These are phyloP conservation scores for Loripinus fragilis DNA, from an alignment of 2,888 invertebrate species.

Conservation along the genomic window DNA sequence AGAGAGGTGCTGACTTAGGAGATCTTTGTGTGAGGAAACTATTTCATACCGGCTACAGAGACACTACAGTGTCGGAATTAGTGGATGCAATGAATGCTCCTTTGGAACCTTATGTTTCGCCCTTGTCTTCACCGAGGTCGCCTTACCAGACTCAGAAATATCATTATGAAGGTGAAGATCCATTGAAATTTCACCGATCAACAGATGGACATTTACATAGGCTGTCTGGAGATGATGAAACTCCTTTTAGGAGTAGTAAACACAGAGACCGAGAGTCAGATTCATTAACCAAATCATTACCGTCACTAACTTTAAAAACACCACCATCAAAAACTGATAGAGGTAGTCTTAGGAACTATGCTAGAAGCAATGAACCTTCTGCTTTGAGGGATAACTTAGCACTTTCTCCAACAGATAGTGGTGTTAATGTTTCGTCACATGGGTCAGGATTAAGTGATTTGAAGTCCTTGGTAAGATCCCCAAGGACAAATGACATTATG, in stretches of 20 bases:
- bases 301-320: conserved; percentile 20
- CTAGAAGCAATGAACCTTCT: not conserved
- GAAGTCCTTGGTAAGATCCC: not conserved
- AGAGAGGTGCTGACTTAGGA: conserved; percentile 60
- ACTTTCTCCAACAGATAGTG: conserved; percentile 36
- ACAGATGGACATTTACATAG: conserved; percentile 6
- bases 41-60: conserved; percentile 51
- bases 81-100: conserved; percentile 55
- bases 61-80: conserved; percentile 46
- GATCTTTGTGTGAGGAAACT: conserved; percentile 58
- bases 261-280: not conserved
- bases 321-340: conserved; percentile 15
- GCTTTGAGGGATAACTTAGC: conserved; percentile 3
- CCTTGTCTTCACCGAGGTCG: conserved; percentile 46
- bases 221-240: not conserved
- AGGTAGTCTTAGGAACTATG: not conserved
- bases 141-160: conserved; percentile 45
- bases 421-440: conserved; percentile 35
- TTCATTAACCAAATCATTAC: conserved; percentile 1
- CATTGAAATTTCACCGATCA: conserved; percentile 38
- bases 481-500: conserved; percentile 22
- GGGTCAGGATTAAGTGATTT: conserved; percentile 34
- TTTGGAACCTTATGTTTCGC: conserved; percentile 53
- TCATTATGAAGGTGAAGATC: conserved; percentile 60
- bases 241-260: not conserved